Evolutionary conservation across 2,888 invertebrate species (phyloP).

Genomic region (Eilema sororculum): DNA sequence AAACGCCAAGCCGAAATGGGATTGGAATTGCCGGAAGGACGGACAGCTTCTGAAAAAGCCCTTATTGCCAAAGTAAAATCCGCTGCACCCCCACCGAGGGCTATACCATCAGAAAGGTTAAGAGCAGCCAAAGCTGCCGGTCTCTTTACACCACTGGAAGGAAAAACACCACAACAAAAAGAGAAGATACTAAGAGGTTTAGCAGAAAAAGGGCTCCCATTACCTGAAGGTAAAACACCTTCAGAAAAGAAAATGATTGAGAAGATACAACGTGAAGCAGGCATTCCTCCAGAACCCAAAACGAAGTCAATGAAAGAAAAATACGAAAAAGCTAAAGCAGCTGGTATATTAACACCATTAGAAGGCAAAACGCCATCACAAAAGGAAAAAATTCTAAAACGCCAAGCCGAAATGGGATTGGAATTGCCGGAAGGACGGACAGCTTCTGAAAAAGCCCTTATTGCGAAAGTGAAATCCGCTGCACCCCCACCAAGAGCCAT

Average conservation of each 20-base stretch:
- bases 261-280: constrained; percentile 25
- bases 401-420: constrained; percentile 17
- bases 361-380: constrained; percentile 24
- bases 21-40: constrained; percentile 13
- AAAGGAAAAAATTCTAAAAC: constrained; percentile 28
- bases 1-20: constrained; percentile 13
- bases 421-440: constrained; percentile 36
- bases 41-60: constrained; percentile 19
- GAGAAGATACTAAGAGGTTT: constrained; percentile 30
- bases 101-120: constrained; percentile 10
- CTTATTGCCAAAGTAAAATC: constrained; percentile 12
- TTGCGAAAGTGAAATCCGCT: constrained; percentile 39
- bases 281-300: constrained; percentile 32
- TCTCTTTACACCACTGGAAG: constrained; percentile 24
- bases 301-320: constrained; percentile 26
- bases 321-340: constrained; percentile 20
- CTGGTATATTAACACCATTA: constrained; percentile 24
- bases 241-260: constrained; percentile 28
- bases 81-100: not conserved
- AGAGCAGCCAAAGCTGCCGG: constrained; percentile 23
- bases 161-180: constrained; percentile 26
- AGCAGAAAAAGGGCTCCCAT: constrained; percentile 24
- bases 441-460: constrained; percentile 39
- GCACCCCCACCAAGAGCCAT: not conserved
- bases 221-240: constrained; percentile 31